phyloP scores from a whole-genome alignment of 2,797 vertebrate genomes.

The Gastrophryne carolinensis region DNA sequence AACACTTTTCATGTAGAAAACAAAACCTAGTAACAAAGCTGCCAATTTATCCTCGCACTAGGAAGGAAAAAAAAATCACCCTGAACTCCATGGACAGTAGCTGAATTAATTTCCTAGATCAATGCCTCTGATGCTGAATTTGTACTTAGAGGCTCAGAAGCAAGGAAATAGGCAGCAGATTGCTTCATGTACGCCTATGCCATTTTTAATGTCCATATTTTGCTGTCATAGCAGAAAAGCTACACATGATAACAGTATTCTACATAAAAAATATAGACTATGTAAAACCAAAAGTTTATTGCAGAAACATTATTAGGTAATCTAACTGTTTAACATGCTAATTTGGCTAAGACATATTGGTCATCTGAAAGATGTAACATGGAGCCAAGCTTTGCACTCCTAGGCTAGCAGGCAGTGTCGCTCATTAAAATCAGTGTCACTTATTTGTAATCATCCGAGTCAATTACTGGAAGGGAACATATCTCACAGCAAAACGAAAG shows the following conservation, averaged over 20 bases:
- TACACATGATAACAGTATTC: not conserved
- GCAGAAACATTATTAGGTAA: not conserved
- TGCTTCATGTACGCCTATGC: too few species aligned
- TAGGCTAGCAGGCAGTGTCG: not conserved
- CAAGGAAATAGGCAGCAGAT: not conserved
- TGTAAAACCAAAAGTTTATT: not conserved
- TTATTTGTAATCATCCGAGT: not conserved
- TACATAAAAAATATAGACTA: not conserved
- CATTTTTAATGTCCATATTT: too few species aligned
- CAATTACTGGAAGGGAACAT: not conserved
- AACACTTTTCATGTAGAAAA: not conserved
- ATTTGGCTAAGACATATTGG: too few species aligned
- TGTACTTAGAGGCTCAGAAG: not conserved
- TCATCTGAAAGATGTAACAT: too few species aligned
- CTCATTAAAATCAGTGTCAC: slow-evolving; percentile 13
- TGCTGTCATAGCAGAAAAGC: too few species aligned
- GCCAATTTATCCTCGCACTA: not conserved
- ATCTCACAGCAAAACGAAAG: not conserved
- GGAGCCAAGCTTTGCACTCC: not conserved
- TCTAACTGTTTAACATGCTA: not conserved
- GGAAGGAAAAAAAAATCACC: not conserved
- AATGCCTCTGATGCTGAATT: not conserved
- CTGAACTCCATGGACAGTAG: not conserved
- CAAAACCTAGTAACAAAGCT: not conserved
- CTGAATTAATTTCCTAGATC: not conserved